Evolutionary conservation across 1,140 invertebrate species (phyloP).

Genomic region (Heliconius himera): DNA sequence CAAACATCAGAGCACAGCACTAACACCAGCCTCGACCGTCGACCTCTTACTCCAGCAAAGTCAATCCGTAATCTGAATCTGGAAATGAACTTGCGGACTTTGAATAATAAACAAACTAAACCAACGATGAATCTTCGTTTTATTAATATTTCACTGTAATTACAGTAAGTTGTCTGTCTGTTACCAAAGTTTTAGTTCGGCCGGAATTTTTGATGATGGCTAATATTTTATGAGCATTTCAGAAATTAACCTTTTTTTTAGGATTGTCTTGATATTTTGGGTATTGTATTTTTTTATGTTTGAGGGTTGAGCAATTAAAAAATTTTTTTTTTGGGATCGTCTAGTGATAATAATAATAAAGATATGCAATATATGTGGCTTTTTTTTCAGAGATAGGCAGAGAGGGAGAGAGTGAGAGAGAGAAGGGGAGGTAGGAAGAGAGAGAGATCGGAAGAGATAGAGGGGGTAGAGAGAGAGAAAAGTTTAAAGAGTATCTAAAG

Average conservation of each 20-base stretch:
- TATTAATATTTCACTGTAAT: conserved; percentile 45
- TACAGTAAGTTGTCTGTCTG: conserved; percentile 32
- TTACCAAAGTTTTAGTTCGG: conserved; percentile 33
- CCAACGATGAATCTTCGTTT: conserved; percentile 37
- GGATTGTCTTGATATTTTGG: neutral
- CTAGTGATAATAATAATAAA: too few relatives aligned
- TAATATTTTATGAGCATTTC: conserved; percentile 17
- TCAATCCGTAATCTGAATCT: conserved; percentile 25
- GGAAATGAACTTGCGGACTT: conserved; percentile 28
- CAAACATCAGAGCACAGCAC: too few relatives aligned
- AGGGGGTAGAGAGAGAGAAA: too few relatives aligned
- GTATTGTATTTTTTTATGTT: neutral
- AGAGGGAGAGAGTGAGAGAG: too few relatives aligned
- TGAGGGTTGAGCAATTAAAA: neutral
- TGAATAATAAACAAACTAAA: conserved; percentile 38
- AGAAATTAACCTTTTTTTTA: neutral
- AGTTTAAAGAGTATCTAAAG: too few relatives aligned
- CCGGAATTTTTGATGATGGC: conserved; percentile 31
- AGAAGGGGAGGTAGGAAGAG: too few relatives aligned
- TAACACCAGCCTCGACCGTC: neutral
- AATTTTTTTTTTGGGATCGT: neutral
- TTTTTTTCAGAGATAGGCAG: too few relatives aligned
- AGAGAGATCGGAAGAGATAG: too few relatives aligned
- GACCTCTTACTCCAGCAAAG: neutral
- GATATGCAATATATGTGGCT: too few relatives aligned